Base-by-base conservation (phyloP, 2,888 invertebrate genomes). In the Drosophila ustulata region DNA sequence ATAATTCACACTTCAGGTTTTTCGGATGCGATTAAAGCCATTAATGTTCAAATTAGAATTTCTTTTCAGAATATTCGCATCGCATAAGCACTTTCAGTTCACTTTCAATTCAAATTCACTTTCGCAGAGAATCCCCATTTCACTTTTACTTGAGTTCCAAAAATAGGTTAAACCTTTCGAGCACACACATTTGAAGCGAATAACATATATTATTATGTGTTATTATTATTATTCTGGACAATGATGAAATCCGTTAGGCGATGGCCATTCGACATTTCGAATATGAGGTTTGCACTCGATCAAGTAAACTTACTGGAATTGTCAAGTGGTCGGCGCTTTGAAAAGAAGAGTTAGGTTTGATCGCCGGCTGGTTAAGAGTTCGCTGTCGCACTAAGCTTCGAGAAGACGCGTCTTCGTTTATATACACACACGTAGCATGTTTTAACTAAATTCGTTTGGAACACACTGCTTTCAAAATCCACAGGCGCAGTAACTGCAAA, bases 401-500 rank as follows among this genome's bases (percentile, higher is more conserved):
- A 82, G 79, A 84, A 75, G 88, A 86, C 88, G 83, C 90, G 86
- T 90, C 88, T 90, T 82, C 82, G 88, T 80, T 90, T 90, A 88
- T 91, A 90, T 90, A 90, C 78, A 80, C 82, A 90, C 89, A 75
- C 78, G 83, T 67, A 68, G 87, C 84, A 85, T 81, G 84, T 84
- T 83, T 88, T 82, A 78, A 78, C 78, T 76, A 77, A 84, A 81
- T 80, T 69, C 85, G 82, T 79, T 80, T 87, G 71, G 85, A 84
- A 82, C 37, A 32, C 71, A 82, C 82, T 67, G 87, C 80, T 81
- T 79, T 80, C 82, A 83, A 86, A 81, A 86, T 65, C 79, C 69
- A 83, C 74, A 83, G 84, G 84, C 87, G 77, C 87, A 83, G 76
- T 77, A 68, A 66, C 67, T 56, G 13, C 62, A 51, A 13, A 18